These are phyloP conservation scores for Psylliodes chrysocephalus DNA, from an alignment of 2,888 invertebrate species.

Conservation along the genomic window DNA sequence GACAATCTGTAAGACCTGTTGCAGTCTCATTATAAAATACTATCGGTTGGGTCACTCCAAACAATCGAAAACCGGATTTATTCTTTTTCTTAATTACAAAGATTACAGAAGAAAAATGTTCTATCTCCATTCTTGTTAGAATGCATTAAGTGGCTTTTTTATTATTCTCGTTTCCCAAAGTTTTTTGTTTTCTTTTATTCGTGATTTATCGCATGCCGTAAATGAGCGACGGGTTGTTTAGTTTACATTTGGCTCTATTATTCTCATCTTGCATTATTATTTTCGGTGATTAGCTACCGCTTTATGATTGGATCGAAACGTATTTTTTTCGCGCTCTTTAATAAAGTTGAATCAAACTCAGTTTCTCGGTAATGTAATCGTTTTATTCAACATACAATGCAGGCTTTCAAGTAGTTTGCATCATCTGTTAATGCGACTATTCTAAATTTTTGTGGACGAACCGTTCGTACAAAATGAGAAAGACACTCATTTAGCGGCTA, in stretches of 20 bases:
- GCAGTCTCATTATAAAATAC: constrained; percentile 5
- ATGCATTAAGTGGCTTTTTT: constrained; percentile 8
- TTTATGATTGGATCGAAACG: too few species aligned
- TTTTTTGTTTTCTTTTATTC: neutral
- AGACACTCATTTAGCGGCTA: neutral
- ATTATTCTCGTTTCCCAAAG: neutral
- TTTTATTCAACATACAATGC: neutral
- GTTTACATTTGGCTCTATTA: constrained; percentile 6
- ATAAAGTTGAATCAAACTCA: constrained; percentile 1
- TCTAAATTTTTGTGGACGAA: constrained; percentile 39
- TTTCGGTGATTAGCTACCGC: too few species aligned
- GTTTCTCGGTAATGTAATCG: neutral
- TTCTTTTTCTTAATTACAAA: constrained; percentile 30
- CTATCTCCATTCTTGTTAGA: neutral
- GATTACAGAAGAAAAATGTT: constrained; percentile 23
- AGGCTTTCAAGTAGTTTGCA: constrained; percentile 26
- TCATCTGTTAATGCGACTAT: constrained; percentile 38
- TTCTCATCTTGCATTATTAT: constrained; percentile 7
- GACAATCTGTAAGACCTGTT: constrained; percentile 6
- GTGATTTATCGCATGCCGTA: neutral
- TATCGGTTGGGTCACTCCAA: constrained; percentile 1
- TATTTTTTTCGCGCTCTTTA: constrained; percentile 11
- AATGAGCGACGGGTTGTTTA: constrained; percentile 13
- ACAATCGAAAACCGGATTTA: constrained; percentile 30
- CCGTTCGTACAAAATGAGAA: neutral